These are phyloP conservation scores for Micrasema minimum DNA, from an alignment of 1,140 invertebrate species.

Conservation along the genomic window DNA sequence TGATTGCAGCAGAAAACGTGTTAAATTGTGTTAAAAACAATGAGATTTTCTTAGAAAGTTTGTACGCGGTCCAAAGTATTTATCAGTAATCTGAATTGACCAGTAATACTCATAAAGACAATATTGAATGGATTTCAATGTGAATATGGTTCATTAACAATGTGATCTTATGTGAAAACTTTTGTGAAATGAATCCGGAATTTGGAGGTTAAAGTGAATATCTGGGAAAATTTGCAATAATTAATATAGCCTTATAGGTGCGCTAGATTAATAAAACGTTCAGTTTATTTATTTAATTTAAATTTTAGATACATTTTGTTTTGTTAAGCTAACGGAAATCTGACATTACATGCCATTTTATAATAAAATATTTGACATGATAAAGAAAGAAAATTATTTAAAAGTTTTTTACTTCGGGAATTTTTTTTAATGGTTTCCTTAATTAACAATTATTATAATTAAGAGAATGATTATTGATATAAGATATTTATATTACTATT, in stretches of 20 bases:
- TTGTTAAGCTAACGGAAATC: constrained; percentile 1
- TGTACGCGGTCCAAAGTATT: not conserved
- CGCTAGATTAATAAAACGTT: constrained; percentile 39
- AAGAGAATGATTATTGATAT: too few relatives aligned
- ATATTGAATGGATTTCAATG: not conserved
- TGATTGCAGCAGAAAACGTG: too few relatives aligned
- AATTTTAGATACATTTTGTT: too few relatives aligned
- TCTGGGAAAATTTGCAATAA: constrained; percentile 55
- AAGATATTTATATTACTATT: too few relatives aligned
- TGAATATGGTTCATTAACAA: not conserved
- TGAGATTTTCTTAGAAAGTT: not conserved
- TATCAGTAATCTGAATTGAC: constrained; percentile 4
- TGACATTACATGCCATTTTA: constrained; percentile 25
- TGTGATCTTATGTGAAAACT: constrained; percentile 1
- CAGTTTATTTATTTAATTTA: constrained; percentile 12
- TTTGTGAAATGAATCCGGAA: constrained; percentile 48
- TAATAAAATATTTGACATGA: not conserved
- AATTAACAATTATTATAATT: too few relatives aligned
- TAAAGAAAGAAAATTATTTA: too few relatives aligned
- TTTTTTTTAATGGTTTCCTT: too few relatives aligned
- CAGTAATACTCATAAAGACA: constrained; percentile 8
- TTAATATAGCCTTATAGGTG: constrained; percentile 46
- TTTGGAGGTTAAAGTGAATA: constrained; percentile 50
- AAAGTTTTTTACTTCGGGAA: too few relatives aligned
- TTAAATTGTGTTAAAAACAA: constrained; percentile 30